Evolutionary conservation across 53 echinoderm and acorn worm species (phyloP).

Genomic region (Antedon mediterranea): DNA sequence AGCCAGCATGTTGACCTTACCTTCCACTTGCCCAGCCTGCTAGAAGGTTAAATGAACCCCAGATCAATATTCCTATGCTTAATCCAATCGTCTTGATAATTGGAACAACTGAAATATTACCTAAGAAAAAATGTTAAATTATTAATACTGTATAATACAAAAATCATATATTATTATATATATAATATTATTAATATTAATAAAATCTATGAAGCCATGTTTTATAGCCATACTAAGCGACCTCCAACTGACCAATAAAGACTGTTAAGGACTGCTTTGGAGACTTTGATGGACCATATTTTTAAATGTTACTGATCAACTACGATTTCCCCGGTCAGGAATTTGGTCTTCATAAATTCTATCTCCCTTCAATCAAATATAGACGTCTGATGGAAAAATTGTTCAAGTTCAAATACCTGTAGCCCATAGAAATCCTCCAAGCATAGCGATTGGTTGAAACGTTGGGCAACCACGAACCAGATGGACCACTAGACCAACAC

Average conservation of each 20-base stretch:
- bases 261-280: no score
- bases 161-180: no score
- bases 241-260: no score
- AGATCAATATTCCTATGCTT: conserved; percentile 28
- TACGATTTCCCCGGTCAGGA: no score
- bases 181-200: no score
- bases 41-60: conserved; percentile 46
- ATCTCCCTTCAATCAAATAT: no score
- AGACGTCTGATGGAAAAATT: no score
- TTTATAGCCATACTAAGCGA: no score
- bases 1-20: conserved; percentile 28
- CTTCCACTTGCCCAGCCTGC: conserved; percentile 90
- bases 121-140: conserved; percentile 11
- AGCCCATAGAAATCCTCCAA: conserved; percentile 77
- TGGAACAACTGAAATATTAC: conserved; percentile 70
- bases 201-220: no score
- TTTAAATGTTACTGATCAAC: no score
- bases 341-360: no score
- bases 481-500: conserved; percentile 61
- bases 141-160: not conserved
- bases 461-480: conserved; percentile 39
- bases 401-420: conserved; percentile 38
- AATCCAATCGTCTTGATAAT: conserved; percentile 88
- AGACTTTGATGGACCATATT: no score
- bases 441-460: conserved; percentile 75